Evolutionary conservation across 2,113 vertebrate genomes (phyloP).

Genomic region (Oreochromis spilurus): DNA sequence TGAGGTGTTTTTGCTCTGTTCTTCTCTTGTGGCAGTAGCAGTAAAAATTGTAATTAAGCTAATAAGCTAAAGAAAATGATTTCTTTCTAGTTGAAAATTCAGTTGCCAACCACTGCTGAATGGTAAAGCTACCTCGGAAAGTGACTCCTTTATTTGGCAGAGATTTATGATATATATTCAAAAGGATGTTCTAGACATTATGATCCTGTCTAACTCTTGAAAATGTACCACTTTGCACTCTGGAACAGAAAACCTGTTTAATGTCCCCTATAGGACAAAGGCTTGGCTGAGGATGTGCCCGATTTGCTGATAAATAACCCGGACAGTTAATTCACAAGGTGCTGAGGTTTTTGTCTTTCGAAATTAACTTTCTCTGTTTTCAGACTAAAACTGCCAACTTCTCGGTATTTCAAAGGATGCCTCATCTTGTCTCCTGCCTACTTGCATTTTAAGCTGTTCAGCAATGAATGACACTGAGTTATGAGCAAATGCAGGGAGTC

Average conservation of each 20-base stretch:
- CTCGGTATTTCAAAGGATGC: neutral
- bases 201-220: neutral
- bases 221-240: neutral
- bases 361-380: neutral
- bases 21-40: neutral
- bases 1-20: neutral
- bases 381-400: neutral
- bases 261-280: neutral
- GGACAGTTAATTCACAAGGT: neutral
- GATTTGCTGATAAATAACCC: neutral
- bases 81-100: neutral
- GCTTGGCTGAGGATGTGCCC: neutral
- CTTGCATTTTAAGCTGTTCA: neutral
- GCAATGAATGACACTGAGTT: neutral
- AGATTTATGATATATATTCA: neutral
- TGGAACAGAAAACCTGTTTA: neutral
- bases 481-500: neutral
- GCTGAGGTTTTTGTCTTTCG: neutral
- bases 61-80: neutral
- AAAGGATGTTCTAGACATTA: neutral
- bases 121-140: neutral
- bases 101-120: neutral
- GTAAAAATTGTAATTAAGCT: neutral
- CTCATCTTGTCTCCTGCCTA: neutral
- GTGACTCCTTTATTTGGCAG: neutral